Base-by-base conservation (phyloP, 2,888 invertebrate species). In the Microctonus brassicae region DNA sequence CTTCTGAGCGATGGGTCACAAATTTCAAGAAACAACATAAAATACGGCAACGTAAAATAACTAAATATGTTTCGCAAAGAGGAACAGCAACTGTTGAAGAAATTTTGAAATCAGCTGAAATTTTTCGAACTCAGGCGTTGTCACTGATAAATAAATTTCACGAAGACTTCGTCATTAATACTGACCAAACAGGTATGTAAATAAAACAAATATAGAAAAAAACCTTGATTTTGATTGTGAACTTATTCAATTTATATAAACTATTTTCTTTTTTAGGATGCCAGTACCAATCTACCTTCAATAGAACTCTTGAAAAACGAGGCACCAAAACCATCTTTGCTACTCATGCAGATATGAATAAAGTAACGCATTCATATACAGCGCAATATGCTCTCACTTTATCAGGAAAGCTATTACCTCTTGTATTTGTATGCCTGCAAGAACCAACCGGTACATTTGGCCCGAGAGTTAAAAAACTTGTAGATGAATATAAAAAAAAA, bases 341-440 rank as follows among this genome's bases (percentile, higher is more conserved):
- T 3, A 65, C 72, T 9, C 36, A 42, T 53, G 55, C 65, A 70
- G 74, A 73, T 53, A 53, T 67, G 17, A 76, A 76, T 65, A 76
- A 76, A 68, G 66, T 71, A 9, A 76, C 72, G 0, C 75, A 75
- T 65, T 73, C 73, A 26, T 76, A 79, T 53, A 77, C 78, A n/a
- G 75, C 75, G 5, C 73, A 79, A 57, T 78, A 78, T 66, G 33
- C 66, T 52, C 60, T 73, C 0, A 76, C 76, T 3, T 47, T 66
- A 42, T 73, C 73, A 22, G 75, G 73, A 29, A 60, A 73, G 75
- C 13, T 77, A 20, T 47, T 76, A 29, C 74, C 76, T n/a, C 61
- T 73, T 22, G 76, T 76, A 58, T 76, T 76, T 67, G 52, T 79
- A 22, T 78, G 77, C 52, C 60, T 74, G n/a, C 74, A 77, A 70